Base-by-base conservation (phyloP, 2,888 invertebrate genomes). In the Agrilus biguttatus region DNA sequence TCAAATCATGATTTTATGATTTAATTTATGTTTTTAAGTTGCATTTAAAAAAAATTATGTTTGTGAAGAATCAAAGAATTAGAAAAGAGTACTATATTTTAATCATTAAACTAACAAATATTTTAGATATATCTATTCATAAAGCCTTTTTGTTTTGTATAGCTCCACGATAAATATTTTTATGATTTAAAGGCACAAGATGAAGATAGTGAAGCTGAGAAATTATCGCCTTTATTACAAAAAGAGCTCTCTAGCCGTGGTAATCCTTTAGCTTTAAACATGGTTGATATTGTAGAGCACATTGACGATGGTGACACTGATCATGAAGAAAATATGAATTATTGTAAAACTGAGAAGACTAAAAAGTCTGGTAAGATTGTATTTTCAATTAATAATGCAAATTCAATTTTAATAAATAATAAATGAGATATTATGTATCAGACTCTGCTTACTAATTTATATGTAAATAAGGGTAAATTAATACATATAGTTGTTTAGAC, bases 181-280 rank as follows among this genome's bases (percentile, higher is more conserved):
- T 4, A 37, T 47, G 37, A 37, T 42, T 56, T 53, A 34, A 60
- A 71, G 56, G 72, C 69, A 33, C 67, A 72, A 37, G 85, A 82
- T 56, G 83, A 83, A 51, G 86, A 87, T 59, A 87, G 87, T 59
- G 87, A 88, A 62, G 80, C 81, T 39, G 88, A 88, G 65, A 79
- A 87, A 53, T 65, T 86, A 42, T 87, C 87, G 14, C 88, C 88
- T 14, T 65, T 88, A 32, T 69, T 88, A 17, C 70, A 73, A 39
- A 49, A 49, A 36, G 47, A 46, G 12, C 36, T 37, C 32, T 45
- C 52, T 23, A 52, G 48, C 33, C 53, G 53, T 38, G 52, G 48
- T 19, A 59, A 55, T 62, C 44, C 56, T 49, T 51, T 65, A 14
- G 67, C 73, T 39, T 51, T 71, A 38, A 67, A 69, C 50, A 67